Conservation (phyloP, 1,140 invertebrate genomes). For the Diprion similis region DNA sequence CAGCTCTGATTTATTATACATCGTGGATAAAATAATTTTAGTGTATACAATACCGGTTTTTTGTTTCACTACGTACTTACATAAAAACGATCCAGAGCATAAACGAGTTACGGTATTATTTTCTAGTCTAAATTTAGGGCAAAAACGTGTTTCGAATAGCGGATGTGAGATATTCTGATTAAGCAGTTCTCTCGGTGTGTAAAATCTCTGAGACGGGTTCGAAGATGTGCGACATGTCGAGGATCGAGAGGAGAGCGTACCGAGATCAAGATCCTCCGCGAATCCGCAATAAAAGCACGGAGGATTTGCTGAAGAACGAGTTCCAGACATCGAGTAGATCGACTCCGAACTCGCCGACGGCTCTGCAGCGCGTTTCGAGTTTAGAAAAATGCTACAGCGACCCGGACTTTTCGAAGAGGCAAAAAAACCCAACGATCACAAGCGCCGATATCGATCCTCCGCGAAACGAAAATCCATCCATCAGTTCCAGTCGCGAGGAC, state of each 20-base stretch:
- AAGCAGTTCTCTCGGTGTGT: too few species aligned
- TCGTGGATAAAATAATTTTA: too few species aligned
- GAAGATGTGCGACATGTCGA: slow-evolving; percentile 40
- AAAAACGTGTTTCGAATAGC: too few species aligned
- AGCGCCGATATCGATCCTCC: slow-evolving; percentile 21
- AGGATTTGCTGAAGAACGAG: slow-evolving; percentile 35
- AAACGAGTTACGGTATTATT: too few species aligned
- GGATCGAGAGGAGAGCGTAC: slow-evolving; percentile 46
- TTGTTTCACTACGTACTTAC: too few species aligned
- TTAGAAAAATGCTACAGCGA: slow-evolving; percentile 52
- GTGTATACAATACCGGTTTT: too few species aligned
- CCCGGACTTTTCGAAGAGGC: slow-evolving; percentile 47
- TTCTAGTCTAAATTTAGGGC: too few species aligned
- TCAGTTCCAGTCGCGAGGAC: slow-evolving; percentile 43
- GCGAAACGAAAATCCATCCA: slow-evolving; percentile 28
- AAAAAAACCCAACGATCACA: slow-evolving; percentile 10
- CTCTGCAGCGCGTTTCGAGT: slow-evolving; percentile 42
- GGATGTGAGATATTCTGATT: too few species aligned
- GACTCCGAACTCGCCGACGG: slow-evolving; percentile 44
- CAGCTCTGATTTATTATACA: too few species aligned
- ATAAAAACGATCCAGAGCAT: too few species aligned
- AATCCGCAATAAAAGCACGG: slow-evolving; percentile 42
- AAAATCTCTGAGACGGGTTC: too few species aligned
- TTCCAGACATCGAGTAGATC: slow-evolving; percentile 40
- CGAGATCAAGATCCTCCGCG: slow-evolving; percentile 54